Evolutionary conservation across 2,888 invertebrate species (phyloP).

Genomic region (Clunio marinus): DNA sequence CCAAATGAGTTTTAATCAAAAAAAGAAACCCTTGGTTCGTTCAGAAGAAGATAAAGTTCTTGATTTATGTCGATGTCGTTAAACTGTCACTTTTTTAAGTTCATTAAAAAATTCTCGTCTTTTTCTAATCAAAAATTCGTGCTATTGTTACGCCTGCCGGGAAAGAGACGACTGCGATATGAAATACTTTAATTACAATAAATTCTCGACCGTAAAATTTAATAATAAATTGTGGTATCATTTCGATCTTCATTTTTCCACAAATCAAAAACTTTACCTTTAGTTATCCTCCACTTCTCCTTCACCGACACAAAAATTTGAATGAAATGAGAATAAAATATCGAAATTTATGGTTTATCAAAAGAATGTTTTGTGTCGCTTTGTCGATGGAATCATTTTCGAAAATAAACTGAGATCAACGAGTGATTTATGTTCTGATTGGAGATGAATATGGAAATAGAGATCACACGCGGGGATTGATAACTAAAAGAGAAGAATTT

Average conservation of each 20-base stretch:
- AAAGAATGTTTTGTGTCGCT: slow-evolving; percentile 14
- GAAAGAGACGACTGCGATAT: too few species aligned
- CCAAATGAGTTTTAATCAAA: slow-evolving; percentile 31
- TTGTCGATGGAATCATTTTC: slow-evolving; percentile 4
- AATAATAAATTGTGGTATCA: slow-evolving; percentile 8
- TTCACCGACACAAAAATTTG: slow-evolving; percentile 17
- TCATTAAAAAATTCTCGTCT: slow-evolving; percentile 14
- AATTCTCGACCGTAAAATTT: background rate
- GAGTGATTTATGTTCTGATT: slow-evolving; percentile 27
- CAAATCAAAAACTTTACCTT: background rate
- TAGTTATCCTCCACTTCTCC: background rate
- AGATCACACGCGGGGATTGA: slow-evolving; percentile 21
- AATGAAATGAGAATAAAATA: slow-evolving; percentile 31
- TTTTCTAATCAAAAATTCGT: background rate
- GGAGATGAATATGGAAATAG: background rate
- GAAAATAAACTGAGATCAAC: slow-evolving; percentile 13
- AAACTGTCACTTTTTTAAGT: slow-evolving; percentile 28
- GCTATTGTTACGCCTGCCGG: background rate
- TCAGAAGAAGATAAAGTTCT: slow-evolving; percentile 16
- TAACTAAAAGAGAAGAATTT: background rate
- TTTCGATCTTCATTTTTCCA: background rate
- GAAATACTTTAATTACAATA: slow-evolving; percentile 15
- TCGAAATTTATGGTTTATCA: slow-evolving; percentile 32
- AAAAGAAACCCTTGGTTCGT: background rate
- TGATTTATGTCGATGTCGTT: slow-evolving; percentile 31